These are phyloP conservation scores for Rhipidura dahli DNA, from an alignment of 2,113 vertebrate species.

Conservation along the genomic window DNA sequence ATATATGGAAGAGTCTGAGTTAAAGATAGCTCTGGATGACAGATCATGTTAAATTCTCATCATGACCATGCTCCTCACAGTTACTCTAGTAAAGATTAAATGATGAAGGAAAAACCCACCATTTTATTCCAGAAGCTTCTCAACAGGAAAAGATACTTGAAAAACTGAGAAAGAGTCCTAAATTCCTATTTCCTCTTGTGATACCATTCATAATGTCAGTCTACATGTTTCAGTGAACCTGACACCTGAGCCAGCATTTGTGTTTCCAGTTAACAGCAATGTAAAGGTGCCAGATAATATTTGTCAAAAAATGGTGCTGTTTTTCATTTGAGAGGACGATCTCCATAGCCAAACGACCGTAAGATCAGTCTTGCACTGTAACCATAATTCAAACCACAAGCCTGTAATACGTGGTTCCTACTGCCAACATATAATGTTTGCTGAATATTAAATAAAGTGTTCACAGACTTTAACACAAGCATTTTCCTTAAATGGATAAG, in stretches of 20 bases:
- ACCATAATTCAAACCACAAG: constrained; percentile 48
- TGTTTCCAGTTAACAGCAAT: constrained; percentile 51
- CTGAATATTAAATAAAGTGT: constrained; percentile 48
- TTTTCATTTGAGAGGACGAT: constrained; percentile 50
- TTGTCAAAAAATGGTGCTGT: constrained; percentile 40
- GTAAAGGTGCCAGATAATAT: constrained; percentile 40
- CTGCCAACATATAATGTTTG: constrained; percentile 25
- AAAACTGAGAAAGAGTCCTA: neutral
- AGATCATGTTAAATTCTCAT: constrained; percentile 26
- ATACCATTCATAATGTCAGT: neutral
- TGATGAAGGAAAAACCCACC: neutral
- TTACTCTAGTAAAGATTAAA: constrained; percentile 1
- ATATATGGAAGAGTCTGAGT: constrained; percentile 41
- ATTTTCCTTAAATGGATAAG: constrained; percentile 5
- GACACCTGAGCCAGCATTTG: constrained; percentile 24
- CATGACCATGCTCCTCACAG: neutral
- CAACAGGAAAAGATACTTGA: neutral
- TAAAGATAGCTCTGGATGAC: constrained; percentile 25
- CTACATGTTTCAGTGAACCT: neutral
- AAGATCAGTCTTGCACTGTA: constrained; percentile 12
- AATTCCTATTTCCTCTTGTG: neutral
- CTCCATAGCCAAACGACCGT: neutral
- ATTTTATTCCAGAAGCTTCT: neutral
- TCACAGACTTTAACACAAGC: constrained; percentile 25
- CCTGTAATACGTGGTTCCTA: neutral